Evolutionary conservation across 2,113 vertebrate species (phyloP).

Genomic region (Psophia crepitans): DNA sequence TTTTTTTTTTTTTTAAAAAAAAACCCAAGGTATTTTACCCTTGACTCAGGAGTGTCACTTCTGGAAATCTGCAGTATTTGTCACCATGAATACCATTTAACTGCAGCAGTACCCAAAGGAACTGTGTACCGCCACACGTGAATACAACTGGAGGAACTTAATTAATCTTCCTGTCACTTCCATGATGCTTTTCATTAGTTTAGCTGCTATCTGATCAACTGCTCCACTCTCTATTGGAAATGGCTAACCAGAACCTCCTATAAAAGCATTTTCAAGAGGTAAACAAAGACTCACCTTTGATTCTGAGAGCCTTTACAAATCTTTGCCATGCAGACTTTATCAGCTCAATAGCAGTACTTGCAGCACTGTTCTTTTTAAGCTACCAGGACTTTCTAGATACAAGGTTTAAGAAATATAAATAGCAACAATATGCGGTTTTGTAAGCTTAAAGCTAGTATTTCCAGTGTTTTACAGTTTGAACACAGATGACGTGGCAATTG

Average conservation of each 20-base stretch:
- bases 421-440: not conserved
- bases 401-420: not conserved
- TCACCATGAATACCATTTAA: conserved; percentile 90
- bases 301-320: conserved; percentile 12
- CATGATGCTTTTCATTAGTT: conserved; percentile 93
- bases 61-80: conserved; percentile 87
- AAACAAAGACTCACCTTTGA: conserved; percentile 69
- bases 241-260: conserved; percentile 59
- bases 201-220: conserved; percentile 89
- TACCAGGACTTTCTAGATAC: not conserved
- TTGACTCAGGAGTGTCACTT: conserved; percentile 90
- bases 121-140: conserved; percentile 69
- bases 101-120: conserved; percentile 81
- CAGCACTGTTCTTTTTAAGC: not conserved
- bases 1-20: no score
- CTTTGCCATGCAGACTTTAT: conserved; percentile 11
- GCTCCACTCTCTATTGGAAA: conserved; percentile 72
- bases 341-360: not conserved
- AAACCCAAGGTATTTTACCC: conserved; percentile 81
- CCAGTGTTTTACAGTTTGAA: not conserved
- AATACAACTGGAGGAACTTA: conserved; percentile 85
- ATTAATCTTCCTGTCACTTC: conserved; percentile 98
- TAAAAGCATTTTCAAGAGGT: conserved; percentile 54
- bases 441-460: not conserved
- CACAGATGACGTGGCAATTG: not conserved